These are phyloP conservation scores for Loripinus fragilis DNA, from an alignment of 2,888 invertebrate genomes.

Conservation along the genomic window DNA sequence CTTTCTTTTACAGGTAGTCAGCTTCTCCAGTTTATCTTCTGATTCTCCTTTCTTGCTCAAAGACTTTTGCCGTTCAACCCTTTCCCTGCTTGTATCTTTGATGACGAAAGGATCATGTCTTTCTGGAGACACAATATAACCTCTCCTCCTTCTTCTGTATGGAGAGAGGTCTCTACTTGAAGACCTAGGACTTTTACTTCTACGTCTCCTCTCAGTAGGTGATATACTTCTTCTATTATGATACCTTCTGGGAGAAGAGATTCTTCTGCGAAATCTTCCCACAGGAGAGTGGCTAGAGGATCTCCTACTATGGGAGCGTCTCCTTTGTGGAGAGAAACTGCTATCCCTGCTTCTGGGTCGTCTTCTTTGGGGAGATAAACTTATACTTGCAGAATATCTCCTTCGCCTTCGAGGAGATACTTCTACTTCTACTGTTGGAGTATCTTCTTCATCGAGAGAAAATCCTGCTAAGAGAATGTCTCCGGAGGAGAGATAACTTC, in stretches of 20 bases:
- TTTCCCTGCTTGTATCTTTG: not conserved
- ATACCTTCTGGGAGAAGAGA: not conserved
- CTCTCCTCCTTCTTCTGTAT: not conserved
- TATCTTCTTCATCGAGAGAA: not conserved
- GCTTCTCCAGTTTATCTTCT: too few relatives aligned
- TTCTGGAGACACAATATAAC: too few relatives aligned
- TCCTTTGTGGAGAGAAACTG: too few relatives aligned
- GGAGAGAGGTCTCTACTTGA: constrained; percentile 1
- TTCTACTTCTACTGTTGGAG: not conserved
- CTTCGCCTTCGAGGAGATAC: too few relatives aligned
- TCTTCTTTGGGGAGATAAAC: not conserved
- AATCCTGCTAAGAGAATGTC: not conserved
- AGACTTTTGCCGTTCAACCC: not conserved
- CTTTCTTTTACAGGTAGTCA: not conserved
- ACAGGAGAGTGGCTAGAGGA: too few relatives aligned
- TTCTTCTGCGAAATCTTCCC: not conserved
- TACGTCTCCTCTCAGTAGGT: not conserved
- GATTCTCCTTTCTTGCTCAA: not conserved
- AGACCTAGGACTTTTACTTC: constrained; percentile 10
- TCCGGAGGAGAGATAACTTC: not conserved
- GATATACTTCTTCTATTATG: not conserved
- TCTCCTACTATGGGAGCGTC: too few relatives aligned
- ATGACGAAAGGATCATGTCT: too few relatives aligned
- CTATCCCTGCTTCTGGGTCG: not conserved
- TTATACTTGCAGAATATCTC: too few relatives aligned